Conservation (phyloP, 2,113 vertebrate genomes). For the Ammodramus savannarum region DNA sequence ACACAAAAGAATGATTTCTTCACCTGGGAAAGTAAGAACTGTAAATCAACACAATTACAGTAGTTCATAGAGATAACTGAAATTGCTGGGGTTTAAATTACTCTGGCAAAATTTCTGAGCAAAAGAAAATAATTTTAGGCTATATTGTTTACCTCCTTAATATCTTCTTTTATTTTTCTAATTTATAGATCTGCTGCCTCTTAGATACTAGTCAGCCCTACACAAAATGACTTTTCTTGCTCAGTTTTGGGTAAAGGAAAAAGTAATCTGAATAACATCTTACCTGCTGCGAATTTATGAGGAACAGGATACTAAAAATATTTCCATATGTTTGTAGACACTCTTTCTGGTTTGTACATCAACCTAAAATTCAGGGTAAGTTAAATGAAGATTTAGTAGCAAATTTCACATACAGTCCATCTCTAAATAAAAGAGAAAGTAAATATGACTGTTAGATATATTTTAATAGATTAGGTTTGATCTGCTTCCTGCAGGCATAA, state of each 20-base stretch:
- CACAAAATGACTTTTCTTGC: not conserved
- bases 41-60: not conserved
- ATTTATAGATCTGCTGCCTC: not conserved
- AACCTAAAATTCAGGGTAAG: not conserved
- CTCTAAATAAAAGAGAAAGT: not conserved
- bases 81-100: not conserved
- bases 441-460: not conserved
- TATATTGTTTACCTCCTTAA: not conserved
- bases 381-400: not conserved
- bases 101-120: not conserved
- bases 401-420: not conserved
- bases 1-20: not conserved
- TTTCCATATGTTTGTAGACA: not conserved
- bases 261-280: not conserved
- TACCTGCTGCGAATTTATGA: not conserved
- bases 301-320: not conserved
- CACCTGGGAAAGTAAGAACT: not conserved
- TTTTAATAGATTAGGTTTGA: not conserved
- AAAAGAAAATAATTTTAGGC: not conserved
- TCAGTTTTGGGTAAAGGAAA: not conserved
- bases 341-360: not conserved
- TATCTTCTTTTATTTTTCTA: not conserved
- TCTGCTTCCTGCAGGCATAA: not conserved
- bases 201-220: not conserved
- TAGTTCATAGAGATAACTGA: not conserved